Evolutionary conservation across 1,140 invertebrate genomes (phyloP).

Genomic region (Heterodera carotae): DNA sequence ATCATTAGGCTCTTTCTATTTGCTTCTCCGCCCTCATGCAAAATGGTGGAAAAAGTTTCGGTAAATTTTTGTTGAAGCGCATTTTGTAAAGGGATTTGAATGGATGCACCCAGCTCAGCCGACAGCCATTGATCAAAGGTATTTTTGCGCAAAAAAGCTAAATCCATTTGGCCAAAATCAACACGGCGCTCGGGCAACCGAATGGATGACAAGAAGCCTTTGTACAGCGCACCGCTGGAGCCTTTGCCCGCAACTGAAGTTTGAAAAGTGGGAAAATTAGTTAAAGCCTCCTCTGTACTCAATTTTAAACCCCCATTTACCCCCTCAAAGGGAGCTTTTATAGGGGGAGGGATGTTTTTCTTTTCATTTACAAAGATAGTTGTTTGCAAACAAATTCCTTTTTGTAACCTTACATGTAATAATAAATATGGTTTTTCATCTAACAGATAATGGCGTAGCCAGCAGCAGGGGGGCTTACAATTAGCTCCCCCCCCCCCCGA

Average conservation of each 20-base stretch:
- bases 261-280: slow-evolving; percentile 78
- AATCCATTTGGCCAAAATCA: slow-evolving; percentile 57
- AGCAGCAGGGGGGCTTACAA: no score
- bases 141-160: slow-evolving; percentile 43
- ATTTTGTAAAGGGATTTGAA: slow-evolving; percentile 5
- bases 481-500: no score
- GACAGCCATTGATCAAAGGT: slow-evolving; percentile 30
- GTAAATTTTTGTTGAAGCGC: slow-evolving; percentile 1
- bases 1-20: neutral
- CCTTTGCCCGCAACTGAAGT: slow-evolving; percentile 56
- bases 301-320: no score
- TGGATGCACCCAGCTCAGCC: neutral
- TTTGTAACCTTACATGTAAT: no score
- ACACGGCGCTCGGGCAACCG: slow-evolving; percentile 52
- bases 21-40: neutral
- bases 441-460: no score
- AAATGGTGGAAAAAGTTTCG: neutral
- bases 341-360: no score
- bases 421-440: no score
- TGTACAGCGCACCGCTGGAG: slow-evolving; percentile 61
- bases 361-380: no score
- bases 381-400: no score
- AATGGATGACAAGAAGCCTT: slow-evolving; percentile 55
- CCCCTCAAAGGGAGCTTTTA: no score
- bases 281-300: no score